phyloP scores from a whole-genome alignment of 1,140 invertebrate species.

The Trichonephila inaurata region DNA sequence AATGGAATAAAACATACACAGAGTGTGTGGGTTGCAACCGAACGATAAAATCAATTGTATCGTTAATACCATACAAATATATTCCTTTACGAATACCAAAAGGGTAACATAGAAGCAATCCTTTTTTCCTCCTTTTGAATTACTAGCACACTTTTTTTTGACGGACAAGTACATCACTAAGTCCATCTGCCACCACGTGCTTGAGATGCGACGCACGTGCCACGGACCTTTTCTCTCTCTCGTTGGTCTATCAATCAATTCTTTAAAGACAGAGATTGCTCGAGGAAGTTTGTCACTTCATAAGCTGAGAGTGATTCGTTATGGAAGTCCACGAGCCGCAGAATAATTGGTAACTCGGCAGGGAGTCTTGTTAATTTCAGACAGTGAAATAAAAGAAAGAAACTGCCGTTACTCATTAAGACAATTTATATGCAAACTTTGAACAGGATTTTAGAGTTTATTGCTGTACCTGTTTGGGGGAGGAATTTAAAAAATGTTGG shows the following conservation, averaged over 20 bases:
- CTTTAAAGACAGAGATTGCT: neutral
- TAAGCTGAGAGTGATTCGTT: neutral
- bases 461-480: neutral
- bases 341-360: neutral
- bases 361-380: neutral
- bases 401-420: neutral
- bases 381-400: neutral
- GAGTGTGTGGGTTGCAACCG: no score
- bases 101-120: neutral
- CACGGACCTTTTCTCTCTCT: neutral
- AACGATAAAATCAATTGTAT: neutral
- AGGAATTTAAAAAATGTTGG: neutral
- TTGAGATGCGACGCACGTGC: constrained; percentile 7
- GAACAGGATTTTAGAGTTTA: neutral
- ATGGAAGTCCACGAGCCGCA: neutral
- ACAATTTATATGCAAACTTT: neutral
- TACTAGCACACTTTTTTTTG: neutral
- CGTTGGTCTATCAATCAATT: constrained; percentile 15
- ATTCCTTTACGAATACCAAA: neutral
- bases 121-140: neutral
- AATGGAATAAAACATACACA: neutral
- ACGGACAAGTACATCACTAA: constrained; percentile 21
- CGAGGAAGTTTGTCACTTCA: constrained; percentile 12
- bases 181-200: constrained; percentile 24
- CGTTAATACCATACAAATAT: neutral